Conservation (phyloP, 2,888 invertebrate genomes). For the Eristalis arbustorum region DNA sequence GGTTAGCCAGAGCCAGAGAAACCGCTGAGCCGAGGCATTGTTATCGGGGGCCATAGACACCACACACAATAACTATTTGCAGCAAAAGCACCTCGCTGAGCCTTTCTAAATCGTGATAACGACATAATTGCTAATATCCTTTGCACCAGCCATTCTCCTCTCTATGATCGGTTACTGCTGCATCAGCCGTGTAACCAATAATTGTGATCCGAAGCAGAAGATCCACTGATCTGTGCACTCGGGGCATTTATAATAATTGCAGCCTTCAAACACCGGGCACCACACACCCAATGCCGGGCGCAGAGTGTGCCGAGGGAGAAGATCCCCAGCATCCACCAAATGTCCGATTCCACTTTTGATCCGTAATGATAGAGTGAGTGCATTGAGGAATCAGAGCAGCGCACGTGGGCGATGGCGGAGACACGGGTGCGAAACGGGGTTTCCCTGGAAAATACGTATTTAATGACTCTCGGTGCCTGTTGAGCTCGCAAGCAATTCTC, state of each 20-base stretch:
- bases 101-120: constrained; percentile 69
- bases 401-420: background rate
- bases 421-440: background rate
- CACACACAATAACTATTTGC: background rate
- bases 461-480: constrained; percentile 63
- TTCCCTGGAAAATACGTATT: constrained; percentile 52
- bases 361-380: constrained; percentile 61
- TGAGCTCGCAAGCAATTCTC: constrained; percentile 42
- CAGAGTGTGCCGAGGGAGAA: constrained; percentile 5
- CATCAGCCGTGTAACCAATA: constrained; percentile 64
- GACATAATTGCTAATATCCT: constrained; percentile 70
- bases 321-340: constrained; percentile 19
- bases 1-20: background rate
- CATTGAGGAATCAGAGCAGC: constrained; percentile 46
- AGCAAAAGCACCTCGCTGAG: constrained; percentile 19
- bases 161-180: constrained; percentile 64
- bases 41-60: constrained; percentile 49
- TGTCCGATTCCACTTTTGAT: constrained; percentile 64
- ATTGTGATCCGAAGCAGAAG: constrained; percentile 65
- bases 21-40: constrained; percentile 37
- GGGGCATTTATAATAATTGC: constrained; percentile 70
- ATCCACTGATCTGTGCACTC: constrained; percentile 54
- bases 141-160: constrained; percentile 59
- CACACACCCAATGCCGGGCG: background rate
- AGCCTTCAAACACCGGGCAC: constrained; percentile 59